A percentile compares a stretch with the other conserved stretches of the same genome.
Evolutionary conservation across 2,888 invertebrate genomes (phyloP).

Genomic region (Drosophila neonasuta): DNA sequence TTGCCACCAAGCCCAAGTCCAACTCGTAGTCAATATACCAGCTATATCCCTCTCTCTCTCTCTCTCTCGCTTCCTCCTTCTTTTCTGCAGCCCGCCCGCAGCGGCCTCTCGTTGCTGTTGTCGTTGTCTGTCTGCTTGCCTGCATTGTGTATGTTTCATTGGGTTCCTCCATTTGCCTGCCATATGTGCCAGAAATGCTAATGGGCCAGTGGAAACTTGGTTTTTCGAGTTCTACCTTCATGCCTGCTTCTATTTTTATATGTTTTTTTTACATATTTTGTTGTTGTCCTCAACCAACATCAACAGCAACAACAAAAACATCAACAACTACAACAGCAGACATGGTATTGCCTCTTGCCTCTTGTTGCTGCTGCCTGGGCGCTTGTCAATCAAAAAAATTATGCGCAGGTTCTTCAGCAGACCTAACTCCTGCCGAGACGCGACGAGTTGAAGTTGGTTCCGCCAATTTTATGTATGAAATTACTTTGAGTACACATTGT

Average conservation of each 20-base stretch:
- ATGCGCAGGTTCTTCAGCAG: conserved; percentile 49
- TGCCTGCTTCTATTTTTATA: conserved; percentile 53
- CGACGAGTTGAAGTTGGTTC: conserved; percentile 29
- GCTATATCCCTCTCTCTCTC: not conserved
- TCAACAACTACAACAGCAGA: not conserved
- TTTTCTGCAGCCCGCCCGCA: conserved; percentile 3
- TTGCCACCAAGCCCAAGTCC: conserved; percentile 10
- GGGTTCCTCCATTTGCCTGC: conserved; percentile 65
- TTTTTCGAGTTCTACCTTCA: conserved; percentile 51
- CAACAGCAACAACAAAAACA: conserved; percentile 4
- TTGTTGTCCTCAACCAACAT: conserved; percentile 39
- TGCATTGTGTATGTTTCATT: conserved; percentile 38
- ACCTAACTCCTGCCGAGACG: conserved; percentile 40
- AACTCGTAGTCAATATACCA: not conserved
- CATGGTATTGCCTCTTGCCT: conserved; percentile 11
- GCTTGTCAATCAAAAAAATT: conserved; percentile 63
- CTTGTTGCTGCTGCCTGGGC: conserved; percentile 34
- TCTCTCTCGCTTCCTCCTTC: not conserved
- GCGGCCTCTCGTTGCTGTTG: not conserved
- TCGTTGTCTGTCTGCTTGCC: conserved; percentile 10
- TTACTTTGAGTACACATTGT: conserved; percentile 41
- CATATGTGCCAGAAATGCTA: conserved; percentile 73
- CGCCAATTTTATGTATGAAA: conserved; percentile 49
- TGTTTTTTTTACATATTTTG: conserved; percentile 49
- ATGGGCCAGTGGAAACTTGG: conserved; percentile 58